Percentiles rank a stretch among this genome's conserved stretches.
phyloP scores from a whole-genome alignment of 2,113 vertebrate genomes.

The Xenus cinereus region DNA sequence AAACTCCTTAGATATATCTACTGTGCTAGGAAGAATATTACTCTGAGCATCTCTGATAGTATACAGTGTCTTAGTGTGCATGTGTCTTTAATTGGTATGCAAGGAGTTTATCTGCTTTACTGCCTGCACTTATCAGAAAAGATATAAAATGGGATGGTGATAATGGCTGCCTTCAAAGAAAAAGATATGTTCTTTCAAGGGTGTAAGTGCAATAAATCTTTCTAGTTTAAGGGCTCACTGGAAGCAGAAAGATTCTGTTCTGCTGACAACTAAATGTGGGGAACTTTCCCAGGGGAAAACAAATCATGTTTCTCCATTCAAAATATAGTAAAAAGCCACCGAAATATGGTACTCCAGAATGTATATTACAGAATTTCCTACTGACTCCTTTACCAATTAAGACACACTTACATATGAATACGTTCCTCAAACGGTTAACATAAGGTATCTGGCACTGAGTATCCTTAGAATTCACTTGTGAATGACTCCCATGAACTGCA shows the following conservation, averaged over 20 bases:
- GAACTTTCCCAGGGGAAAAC: slow-evolving; percentile 70
- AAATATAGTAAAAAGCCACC: slow-evolving; percentile 54
- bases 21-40: slow-evolving; percentile 52
- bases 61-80: slow-evolving; percentile 27
- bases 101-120: slow-evolving; percentile 69
- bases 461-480: background rate
- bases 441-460: background rate
- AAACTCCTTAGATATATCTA: slow-evolving; percentile 50
- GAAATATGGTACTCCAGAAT: slow-evolving; percentile 43
- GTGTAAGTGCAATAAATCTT: slow-evolving; percentile 73
- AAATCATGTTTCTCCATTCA: slow-evolving; percentile 65
- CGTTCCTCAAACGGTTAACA: slow-evolving; percentile 38
- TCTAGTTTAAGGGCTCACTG: slow-evolving; percentile 60
- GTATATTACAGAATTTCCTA: slow-evolving; percentile 24
- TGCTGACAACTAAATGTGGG: slow-evolving; percentile 53
- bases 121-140: slow-evolving; percentile 66
- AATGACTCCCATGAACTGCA: background rate
- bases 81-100: slow-evolving; percentile 70
- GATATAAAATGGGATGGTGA: slow-evolving; percentile 65
- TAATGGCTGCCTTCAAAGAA: slow-evolving; percentile 68
- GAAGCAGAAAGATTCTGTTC: slow-evolving; percentile 53
- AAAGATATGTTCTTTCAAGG: slow-evolving; percentile 72
- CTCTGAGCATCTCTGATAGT: slow-evolving; percentile 55
- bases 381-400: slow-evolving; percentile 35
- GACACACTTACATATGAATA: background rate